Evolutionary conservation across 1,140 invertebrate genomes (phyloP).

Genomic region (Kradibia gibbosae): DNA sequence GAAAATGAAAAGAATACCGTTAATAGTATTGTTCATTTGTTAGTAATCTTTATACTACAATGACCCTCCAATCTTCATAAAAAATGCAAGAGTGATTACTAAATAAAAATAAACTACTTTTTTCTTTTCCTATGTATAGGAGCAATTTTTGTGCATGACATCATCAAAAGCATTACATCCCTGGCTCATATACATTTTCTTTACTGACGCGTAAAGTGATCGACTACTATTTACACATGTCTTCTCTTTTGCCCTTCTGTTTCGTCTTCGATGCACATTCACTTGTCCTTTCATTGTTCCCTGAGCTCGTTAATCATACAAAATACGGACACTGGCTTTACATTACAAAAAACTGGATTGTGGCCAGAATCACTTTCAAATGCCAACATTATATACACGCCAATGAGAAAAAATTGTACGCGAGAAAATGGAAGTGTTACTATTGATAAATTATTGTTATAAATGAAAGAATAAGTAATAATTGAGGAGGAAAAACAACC

Average conservation of each 20-base stretch:
- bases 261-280: background rate
- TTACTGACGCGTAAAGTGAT: conserved; percentile 13
- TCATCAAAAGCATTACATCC: conserved; percentile 16
- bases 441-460: background rate
- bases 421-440: background rate
- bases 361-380: conserved; percentile 17
- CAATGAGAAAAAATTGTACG: background rate
- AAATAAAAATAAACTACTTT: background rate
- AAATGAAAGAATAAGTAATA: too few relatives aligned
- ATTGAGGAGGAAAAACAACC: too few relatives aligned
- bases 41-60: background rate
- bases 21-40: too few relatives aligned
- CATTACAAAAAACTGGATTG: background rate
- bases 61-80: background rate
- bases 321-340: background rate
- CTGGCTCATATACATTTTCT: background rate
- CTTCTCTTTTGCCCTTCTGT: background rate
- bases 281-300: background rate
- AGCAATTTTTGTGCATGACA: background rate
- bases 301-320: conserved; percentile 15
- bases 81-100: background rate
- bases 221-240: background rate
- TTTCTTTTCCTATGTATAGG: conserved; percentile 20
- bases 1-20: too few relatives aligned
- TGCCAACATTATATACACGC: background rate